A percentile compares a stretch with the other conserved stretches of the same genome.
Conservation (phyloP, 2,888 invertebrate genomes). For the Patella caerulea region DNA sequence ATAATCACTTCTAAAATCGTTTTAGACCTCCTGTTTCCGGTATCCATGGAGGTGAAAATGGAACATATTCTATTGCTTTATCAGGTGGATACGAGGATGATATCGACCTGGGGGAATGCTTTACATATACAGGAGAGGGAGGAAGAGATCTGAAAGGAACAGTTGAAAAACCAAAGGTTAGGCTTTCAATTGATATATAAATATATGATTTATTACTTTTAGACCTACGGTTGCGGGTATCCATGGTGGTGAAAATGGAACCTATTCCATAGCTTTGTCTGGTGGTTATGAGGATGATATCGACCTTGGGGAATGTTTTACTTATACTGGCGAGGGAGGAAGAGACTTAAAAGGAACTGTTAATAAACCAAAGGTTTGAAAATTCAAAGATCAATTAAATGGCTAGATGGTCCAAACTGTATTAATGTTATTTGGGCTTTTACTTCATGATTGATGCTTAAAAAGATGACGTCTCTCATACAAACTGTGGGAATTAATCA, state of each 20-base stretch:
- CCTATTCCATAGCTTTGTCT: slow-evolving; percentile 71
- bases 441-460: too few species aligned
- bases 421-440: too few species aligned
- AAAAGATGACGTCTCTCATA: too few species aligned
- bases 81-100: slow-evolving; percentile 73
- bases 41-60: slow-evolving; percentile 70
- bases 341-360: slow-evolving; percentile 70
- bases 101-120: slow-evolving; percentile 71
- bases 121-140: slow-evolving; percentile 73
- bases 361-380: slow-evolving; percentile 66
- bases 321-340: slow-evolving; percentile 72
- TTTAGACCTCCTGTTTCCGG: slow-evolving; percentile 71
- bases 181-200: not conserved
- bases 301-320: slow-evolving; percentile 71
- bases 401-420: not conserved
- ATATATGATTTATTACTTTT: slow-evolving; percentile 19
- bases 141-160: slow-evolving; percentile 72
- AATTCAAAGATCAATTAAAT: not conserved
- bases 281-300: slow-evolving; percentile 73
- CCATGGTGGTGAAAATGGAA: slow-evolving; percentile 70
- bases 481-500: too few species aligned
- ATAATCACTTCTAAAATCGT: not conserved
- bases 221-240: slow-evolving; percentile 72
- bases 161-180: slow-evolving; percentile 69
- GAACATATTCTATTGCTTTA: slow-evolving; percentile 71